Evolutionary conservation across 2,113 vertebrate species (phyloP), one percentile per base, ranked within the genome.

Genomic region (Psophia crepitans): DNA sequence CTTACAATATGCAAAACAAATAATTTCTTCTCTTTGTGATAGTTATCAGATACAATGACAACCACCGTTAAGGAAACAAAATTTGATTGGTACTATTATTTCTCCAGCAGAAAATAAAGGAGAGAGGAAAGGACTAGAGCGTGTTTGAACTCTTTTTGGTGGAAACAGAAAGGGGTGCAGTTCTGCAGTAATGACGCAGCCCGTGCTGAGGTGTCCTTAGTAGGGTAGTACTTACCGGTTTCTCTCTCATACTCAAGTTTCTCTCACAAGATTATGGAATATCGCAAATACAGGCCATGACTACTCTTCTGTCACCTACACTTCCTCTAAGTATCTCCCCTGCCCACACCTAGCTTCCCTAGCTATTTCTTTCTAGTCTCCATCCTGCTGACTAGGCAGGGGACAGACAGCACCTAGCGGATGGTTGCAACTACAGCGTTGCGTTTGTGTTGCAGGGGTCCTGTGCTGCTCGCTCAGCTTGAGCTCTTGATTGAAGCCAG

Each of bases 1-100:
- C 46, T 43, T 78, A 33, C 57, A 95, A 68, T 87, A 94, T 54
- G 75, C 93, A 97, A 97, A 97, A 70, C 37, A 87, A 83, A 93
- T 90, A 0, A 86, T 86, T 88, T 93, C 74, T 92, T 86, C 57
- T 91, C 51, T 81, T 89, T 92, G 71, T 33, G 54, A 63, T 56
- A 46, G 56, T 83, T 89, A 79, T 56, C 76, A 86, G 63, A 70
- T 73, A 75, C 27, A 94, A 77, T 60, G 82, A 87, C 30, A 91
- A 63, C 63, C 48, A 43, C 61, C 26, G 23, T 70, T 93, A 89
- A 86, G 30, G 46, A 79, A 94, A 58, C 7, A 71, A 49, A 15
- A 28, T 21, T 83, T 84, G 41, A 91, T 76, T 37, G 57, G 27
- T 87, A 71, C 46, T 35, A 48, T 92, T 84, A 88, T 77, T 94